Base-by-base conservation (phyloP, 2,888 invertebrate genomes). In the Zonitis immaculata region DNA sequence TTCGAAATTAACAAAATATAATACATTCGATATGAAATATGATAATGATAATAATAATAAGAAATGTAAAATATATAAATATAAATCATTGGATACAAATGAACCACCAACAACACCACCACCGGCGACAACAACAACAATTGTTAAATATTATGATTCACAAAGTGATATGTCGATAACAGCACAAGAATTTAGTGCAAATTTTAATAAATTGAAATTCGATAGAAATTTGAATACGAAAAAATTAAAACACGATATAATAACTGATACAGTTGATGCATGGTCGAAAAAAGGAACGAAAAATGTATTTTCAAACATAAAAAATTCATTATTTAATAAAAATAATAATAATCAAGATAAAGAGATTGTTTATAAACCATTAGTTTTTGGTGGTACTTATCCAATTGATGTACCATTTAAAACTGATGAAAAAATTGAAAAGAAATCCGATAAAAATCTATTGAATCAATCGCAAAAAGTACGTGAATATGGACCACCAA, bases 311-410 rank as follows among this genome's bases (percentile, higher is more conserved):
- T 70, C 71, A 27, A 73, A 73, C 52, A 57, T 76, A 7, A 73
- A 66, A 60, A 72, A 72, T 59, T 71, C 73, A 4, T 53, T 76
- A 35, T 75, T 76, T 57, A n/a, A n/a, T n/a, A n/a, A n/a, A n/a
- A 73, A 69, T 54, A 68, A 63, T 42, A 63, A 57, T 43, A 66
- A 65, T 43, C 59, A 60, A 6, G 68, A 71, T 16, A 73, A 74
- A 52, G 65, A 67, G 47, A 60, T 74, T 6, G 62, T 72, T 14
- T 83, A 79, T 69, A 84, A 83, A 68, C 87, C 87, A 56, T 80
- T 91, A 44, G 82, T 91, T 56, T 91, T 90, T 73, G 89, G 90
- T 64, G 91, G 91, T 48, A 93, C 92, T 3, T 93, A 83, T 79
- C 91, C 92, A 4, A 92, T 93, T 61, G 91, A 91, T 72, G 81